Evolutionary conservation across 1,140 invertebrate species (phyloP), one percentile per base, ranked within the genome.

Genomic region (Brachionus asplanchnoidis): DNA sequence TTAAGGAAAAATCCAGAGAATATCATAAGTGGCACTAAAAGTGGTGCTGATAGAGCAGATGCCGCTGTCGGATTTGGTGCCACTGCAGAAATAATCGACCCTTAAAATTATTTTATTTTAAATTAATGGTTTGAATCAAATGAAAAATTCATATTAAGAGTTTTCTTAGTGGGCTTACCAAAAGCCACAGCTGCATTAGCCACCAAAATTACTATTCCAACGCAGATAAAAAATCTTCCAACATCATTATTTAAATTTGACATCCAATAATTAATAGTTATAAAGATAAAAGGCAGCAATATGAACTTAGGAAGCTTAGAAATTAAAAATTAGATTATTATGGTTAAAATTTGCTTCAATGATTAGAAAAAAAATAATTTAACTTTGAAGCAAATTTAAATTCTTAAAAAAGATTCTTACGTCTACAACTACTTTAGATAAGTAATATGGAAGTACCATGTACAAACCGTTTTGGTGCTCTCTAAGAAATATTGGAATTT

Each of bases 191-290:
- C 56, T 11, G 20, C 17, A 32, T 44, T 68, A 6, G 80, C 42
- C 0, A 83, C 80, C 26, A 83, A 40, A 17, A 83, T 46, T 28
- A 65, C 36, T 14, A 83, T 68, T 5, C 28, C 32, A 0, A 66
- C 36, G 17, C 53, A 83, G 12, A 83, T 68, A 3, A 83, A 83
- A 26, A 66, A 83, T 46, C 53, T 23, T 17, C 60, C 60, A 23
- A 53, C 80, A 26, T 83, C 80, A 46, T 68, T 83, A 20, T 83
- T 66, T 9, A 83, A 66, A 68, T 53, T 68, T 12, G 60, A 44
- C 80, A 83, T 83, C 80, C 80, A 83, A 83, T 83, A 83, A 17
- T 93, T 92, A 66, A 98, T 93, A 5, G 92, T 88, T 1, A 94
- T 94, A 89, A 70, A 83, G 17, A 83, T 66, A 46, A 83, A 46